Conservation (phyloP, 2,797 vertebrate species). For the Pangasius mekongensis region DNA sequence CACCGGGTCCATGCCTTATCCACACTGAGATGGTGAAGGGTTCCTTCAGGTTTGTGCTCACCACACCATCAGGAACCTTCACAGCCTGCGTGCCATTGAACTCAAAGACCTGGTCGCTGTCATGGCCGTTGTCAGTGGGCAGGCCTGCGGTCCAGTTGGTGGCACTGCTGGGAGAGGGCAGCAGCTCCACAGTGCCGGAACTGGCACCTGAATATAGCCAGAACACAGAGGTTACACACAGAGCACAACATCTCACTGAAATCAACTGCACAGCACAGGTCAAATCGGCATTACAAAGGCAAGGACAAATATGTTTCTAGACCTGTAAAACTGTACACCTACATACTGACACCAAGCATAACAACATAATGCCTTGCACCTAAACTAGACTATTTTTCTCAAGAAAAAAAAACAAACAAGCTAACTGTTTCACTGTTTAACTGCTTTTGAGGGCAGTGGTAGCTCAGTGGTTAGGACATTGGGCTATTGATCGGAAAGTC, state of each 20-base stretch:
- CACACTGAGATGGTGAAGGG: conserved; percentile 94
- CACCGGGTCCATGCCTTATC: conserved; percentile 93
- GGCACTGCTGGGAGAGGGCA: conserved; percentile 87
- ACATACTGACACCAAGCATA: not conserved
- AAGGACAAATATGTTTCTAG: not conserved
- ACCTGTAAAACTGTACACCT: not conserved
- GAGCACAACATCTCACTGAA: not conserved
- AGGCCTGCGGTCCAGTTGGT: conserved; percentile 92
- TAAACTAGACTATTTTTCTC: not conserved
- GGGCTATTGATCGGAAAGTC: too few relatives aligned
- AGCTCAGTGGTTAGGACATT: too few relatives aligned
- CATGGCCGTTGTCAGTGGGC: conserved; percentile 93
- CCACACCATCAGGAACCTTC: conserved; percentile 85
- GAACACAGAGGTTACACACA: not conserved
- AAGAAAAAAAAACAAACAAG: not conserved
- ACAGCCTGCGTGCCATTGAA: conserved; percentile 97
- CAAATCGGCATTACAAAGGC: not conserved
- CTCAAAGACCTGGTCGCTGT: conserved; percentile 98
- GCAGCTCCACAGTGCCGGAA: conserved; percentile 87
- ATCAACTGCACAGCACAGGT: not conserved
- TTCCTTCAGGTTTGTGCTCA: conserved; percentile 84
- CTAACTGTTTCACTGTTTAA: not conserved
- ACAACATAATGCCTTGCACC: too few relatives aligned
- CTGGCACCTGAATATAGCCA: conserved; percentile 78
- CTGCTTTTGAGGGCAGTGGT: too few relatives aligned